Evolutionary conservation across 2,888 invertebrate species (phyloP).

Genomic region (Phengaris alcon): DNA sequence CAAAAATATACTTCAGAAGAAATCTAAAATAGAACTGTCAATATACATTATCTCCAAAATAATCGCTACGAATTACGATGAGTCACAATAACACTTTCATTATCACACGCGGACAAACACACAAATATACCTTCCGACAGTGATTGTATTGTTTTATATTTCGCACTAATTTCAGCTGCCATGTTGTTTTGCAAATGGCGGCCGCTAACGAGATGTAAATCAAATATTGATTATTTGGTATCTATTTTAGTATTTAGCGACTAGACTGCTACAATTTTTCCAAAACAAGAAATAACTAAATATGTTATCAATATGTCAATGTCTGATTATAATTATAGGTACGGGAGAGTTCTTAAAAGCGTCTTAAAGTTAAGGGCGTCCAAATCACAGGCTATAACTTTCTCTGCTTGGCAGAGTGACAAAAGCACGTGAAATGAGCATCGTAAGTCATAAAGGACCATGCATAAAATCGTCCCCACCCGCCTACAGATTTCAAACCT

Average conservation of each 20-base stretch:
- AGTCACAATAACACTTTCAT: conserved; percentile 24
- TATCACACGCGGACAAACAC: conserved; percentile 16
- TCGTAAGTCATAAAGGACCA: no score
- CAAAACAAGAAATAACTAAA: neutral
- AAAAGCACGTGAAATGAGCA: no score
- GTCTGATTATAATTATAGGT: no score
- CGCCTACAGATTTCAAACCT: no score
- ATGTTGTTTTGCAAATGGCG: conserved; percentile 7
- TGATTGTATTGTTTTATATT: neutral
- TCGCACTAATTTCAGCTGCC: neutral
- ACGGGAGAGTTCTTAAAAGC: no score
- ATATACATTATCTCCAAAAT: neutral
- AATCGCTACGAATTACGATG: neutral
- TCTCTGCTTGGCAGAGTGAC: no score
- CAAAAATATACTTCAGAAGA: neutral
- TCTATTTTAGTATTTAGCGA: neutral
- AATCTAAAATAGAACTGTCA: neutral
- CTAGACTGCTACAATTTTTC: neutral
- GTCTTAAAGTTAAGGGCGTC: no score
- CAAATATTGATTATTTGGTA: conserved; percentile 1
- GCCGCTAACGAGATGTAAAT: conserved; percentile 1
- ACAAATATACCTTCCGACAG: neutral
- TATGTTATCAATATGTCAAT: no score
- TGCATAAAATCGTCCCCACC: no score
- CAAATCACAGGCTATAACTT: no score